Evolutionary conservation across 2,797 vertebrate genomes (phyloP).

Genomic region (Protosalanx chinensis): DNA sequence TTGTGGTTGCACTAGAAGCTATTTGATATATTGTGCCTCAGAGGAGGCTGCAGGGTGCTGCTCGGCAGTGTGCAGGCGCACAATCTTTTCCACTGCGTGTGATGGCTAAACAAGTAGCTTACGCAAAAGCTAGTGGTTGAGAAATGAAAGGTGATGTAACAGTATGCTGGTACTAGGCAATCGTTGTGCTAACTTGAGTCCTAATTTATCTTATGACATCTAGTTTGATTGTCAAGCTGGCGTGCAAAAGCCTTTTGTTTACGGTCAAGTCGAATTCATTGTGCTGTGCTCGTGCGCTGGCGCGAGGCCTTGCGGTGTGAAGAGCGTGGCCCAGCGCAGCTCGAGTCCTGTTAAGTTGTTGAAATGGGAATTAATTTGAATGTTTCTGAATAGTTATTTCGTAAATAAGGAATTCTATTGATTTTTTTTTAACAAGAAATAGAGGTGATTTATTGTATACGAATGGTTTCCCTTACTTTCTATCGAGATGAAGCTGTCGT

Average conservation of each 20-base stretch:
- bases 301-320: background rate
- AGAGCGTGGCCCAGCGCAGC: background rate
- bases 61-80: background rate
- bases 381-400: too few species aligned
- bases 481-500: background rate
- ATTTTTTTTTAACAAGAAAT: background rate
- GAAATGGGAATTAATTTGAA: background rate
- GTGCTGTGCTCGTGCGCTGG: background rate
- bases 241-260: background rate
- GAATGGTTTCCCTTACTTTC: background rate
- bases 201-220: background rate
- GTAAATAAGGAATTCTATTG: too few species aligned
- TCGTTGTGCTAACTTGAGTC: background rate
- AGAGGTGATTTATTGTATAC: background rate
- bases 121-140: too few species aligned
- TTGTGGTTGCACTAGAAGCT: background rate
- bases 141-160: background rate
- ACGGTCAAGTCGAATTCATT: background rate
- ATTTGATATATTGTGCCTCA: background rate
- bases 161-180: background rate
- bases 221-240: background rate
- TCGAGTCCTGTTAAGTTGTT: background rate
- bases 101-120: background rate
- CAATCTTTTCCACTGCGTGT: background rate
- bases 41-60: background rate